These are phyloP conservation scores for Lates calcarifer DNA, from an alignment of 2,113 vertebrate species.

Conservation along the genomic window DNA sequence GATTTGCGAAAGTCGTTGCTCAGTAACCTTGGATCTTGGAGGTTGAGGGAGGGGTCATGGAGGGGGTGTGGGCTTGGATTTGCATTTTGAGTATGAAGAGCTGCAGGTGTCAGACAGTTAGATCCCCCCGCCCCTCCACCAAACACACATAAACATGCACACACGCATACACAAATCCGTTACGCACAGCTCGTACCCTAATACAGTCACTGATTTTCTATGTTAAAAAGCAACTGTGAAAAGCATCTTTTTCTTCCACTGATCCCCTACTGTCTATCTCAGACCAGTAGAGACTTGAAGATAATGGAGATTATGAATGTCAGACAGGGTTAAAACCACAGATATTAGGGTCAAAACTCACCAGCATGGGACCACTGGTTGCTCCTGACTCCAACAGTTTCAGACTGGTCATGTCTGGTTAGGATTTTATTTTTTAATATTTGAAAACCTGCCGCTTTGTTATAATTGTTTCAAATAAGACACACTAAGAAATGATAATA, in stretches of 20 bases:
- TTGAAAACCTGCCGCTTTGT: background rate
- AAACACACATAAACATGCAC: slow-evolving; percentile 49
- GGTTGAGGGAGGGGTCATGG: slow-evolving; percentile 67
- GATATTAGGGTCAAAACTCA: slow-evolving; percentile 63
- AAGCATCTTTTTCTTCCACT: slow-evolving; percentile 48
- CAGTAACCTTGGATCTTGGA: slow-evolving; percentile 70
- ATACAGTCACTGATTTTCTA: slow-evolving; percentile 75
- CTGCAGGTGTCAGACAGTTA: slow-evolving; percentile 83
- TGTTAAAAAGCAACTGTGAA: slow-evolving; percentile 61
- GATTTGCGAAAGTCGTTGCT: slow-evolving; percentile 71
- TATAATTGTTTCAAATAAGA: background rate
- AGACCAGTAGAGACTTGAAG: slow-evolving; percentile 49
- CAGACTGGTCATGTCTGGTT: background rate
- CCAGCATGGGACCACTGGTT: slow-evolving; percentile 50
- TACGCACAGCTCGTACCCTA: slow-evolving; percentile 47
- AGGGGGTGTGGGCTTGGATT: slow-evolving; percentile 72
- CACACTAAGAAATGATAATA: background rate
- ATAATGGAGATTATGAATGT: slow-evolving; percentile 73
- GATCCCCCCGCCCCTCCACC: slow-evolving; percentile 22
- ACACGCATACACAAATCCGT: slow-evolving; percentile 55
- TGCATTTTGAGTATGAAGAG: slow-evolving; percentile 81
- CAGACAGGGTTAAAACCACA: slow-evolving; percentile 76
- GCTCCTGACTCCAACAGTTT: slow-evolving; percentile 34
- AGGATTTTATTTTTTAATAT: background rate
- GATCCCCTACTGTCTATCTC: slow-evolving; percentile 59